Conservation (phyloP, 2,888 invertebrate species). For the Cybosia mesomella region DNA sequence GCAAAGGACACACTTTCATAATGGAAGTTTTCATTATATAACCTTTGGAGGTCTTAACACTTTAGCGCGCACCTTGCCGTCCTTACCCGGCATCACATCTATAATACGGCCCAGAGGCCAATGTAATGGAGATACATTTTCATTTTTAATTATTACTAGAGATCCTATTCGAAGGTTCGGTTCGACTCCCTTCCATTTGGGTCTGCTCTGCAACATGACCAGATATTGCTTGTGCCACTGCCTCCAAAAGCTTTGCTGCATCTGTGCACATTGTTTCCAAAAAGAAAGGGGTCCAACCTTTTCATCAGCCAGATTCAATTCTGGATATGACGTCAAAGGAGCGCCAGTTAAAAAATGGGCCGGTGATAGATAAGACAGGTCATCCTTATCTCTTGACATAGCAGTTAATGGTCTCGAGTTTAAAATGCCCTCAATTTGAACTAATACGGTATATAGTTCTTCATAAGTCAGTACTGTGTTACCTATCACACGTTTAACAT, state of each 20-base stretch:
- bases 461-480: neutral
- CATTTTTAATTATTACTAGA: neutral
- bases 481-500: neutral
- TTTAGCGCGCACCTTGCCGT: too few relatives aligned
- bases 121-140: neutral
- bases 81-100: too few relatives aligned
- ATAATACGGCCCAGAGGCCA: too few relatives aligned
- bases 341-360: neutral
- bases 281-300: neutral
- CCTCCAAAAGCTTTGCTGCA: neutral
- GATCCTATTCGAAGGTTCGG: neutral
- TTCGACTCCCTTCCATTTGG: too few relatives aligned
- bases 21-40: too few relatives aligned
- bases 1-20: too few relatives aligned
- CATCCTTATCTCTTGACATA: neutral
- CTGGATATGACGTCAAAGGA: neutral
- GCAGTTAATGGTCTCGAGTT: too few relatives aligned
- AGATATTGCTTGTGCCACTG: constrained; percentile 5
- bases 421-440: too few relatives aligned
- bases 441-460: neutral
- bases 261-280: constrained; percentile 4
- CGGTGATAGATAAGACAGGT: neutral
- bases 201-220: too few relatives aligned
- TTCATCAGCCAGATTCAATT: neutral
- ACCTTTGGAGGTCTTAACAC: too few relatives aligned